Conservation (phyloP, 2,888 invertebrate species). For the Caenorhabditis sulstoni region DNA sequence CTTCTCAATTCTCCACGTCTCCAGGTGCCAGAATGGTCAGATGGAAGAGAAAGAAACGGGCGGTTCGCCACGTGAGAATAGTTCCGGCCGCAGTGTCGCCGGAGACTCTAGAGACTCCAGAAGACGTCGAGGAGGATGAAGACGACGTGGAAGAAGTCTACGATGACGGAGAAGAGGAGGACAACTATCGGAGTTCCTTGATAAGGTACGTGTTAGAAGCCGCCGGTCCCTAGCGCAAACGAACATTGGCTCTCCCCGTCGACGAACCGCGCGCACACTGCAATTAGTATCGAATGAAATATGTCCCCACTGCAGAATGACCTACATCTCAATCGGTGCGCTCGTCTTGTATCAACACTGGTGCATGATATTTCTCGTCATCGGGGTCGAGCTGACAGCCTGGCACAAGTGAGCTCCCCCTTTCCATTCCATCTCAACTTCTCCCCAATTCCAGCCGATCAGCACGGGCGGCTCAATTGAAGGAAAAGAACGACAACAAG, state of each 20-base stretch:
- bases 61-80: neutral
- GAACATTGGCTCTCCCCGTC: too few species aligned
- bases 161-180: slow-evolving; percentile 26
- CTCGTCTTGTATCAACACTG: neutral
- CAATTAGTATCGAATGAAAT: neutral
- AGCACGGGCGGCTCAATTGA: too few species aligned
- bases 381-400: too few species aligned
- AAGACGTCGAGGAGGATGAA: slow-evolving; percentile 8
- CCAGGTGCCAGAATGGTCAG: slow-evolving; percentile 18
- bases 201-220: slow-evolving; percentile 21
- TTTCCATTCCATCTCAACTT: neutral
- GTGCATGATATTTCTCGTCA: too few species aligned
- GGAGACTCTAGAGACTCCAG: slow-evolving; percentile 7
- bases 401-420: neutral
- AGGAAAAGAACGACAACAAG: neutral
- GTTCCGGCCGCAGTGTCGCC: neutral
- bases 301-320: too few species aligned
- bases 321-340: too few species aligned
- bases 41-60: slow-evolving; percentile 19
- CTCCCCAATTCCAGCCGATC: neutral
- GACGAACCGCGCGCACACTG: too few species aligned
- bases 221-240: too few species aligned
- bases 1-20: neutral
- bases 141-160: neutral
- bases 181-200: slow-evolving; percentile 28